Conservation (phyloP, 2,888 invertebrate species). For the Corbicula japonica region DNA sequence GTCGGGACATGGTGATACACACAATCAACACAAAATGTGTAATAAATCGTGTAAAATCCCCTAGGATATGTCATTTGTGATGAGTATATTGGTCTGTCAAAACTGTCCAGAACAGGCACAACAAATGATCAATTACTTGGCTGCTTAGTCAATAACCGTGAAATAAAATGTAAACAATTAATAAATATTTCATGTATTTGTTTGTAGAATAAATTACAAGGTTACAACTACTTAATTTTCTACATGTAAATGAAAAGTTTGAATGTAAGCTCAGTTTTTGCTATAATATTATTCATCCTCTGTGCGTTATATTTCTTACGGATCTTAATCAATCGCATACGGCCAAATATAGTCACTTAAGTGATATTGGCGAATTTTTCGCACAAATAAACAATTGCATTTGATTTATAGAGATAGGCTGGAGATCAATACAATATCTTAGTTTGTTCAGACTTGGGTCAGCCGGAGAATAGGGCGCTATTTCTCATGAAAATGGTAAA, state of each 20-base stretch:
- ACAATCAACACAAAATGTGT: conserved; percentile 47
- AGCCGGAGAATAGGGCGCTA: conserved; percentile 28
- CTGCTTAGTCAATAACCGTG: too few species aligned
- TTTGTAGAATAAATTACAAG: too few species aligned
- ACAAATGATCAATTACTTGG: conserved; percentile 34
- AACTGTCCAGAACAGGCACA: conserved; percentile 36
- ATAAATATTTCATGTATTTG: too few species aligned
- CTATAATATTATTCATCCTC: too few species aligned
- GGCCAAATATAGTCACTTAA: conserved; percentile 62
- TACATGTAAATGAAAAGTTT: too few species aligned
- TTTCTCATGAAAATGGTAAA: conserved; percentile 39
- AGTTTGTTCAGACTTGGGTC: conserved; percentile 39
- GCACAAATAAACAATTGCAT: conserved; percentile 64
- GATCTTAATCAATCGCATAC: conserved; percentile 49
- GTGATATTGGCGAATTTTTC: conserved; percentile 64
- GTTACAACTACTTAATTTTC: too few species aligned
- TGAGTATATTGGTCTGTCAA: conserved; percentile 56
- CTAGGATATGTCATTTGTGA: conserved; percentile 52
- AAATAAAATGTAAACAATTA: too few species aligned
- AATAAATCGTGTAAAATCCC: conserved; percentile 51
- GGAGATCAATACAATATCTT: conserved; percentile 54
- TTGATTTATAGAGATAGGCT: conserved; percentile 64
- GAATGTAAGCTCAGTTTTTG: too few species aligned
- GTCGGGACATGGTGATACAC: conserved; percentile 19
- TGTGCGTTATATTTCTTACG: conserved; percentile 14